Evolutionary conservation across 2,113 vertebrate species (phyloP), one percentile per base, ranked within the genome.

Genomic region (Gambusia holbrooki): DNA sequence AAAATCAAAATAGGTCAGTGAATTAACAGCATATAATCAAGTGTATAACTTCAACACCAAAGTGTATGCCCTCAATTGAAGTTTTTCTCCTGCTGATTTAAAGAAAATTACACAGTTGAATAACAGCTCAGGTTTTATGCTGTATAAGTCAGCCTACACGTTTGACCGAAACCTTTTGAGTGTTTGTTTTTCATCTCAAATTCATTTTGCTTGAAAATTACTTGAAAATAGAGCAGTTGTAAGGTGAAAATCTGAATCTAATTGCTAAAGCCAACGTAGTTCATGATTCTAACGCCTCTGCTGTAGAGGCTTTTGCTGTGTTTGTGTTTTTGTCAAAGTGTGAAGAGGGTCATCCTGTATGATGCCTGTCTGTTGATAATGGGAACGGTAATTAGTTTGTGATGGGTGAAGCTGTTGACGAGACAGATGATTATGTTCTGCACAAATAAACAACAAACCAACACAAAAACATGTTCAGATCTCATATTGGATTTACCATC

Each of bases 351-450:
- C n/a, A 60, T 14, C 17, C 32, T 40, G 7, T 27, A 37, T 40
- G 51, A 61, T 30, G 35, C 58, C 35, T 42, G 12, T 45, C 27
- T 72, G 60, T 42, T 72, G 27, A 72, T 72, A 62, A 72, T 63
- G 60, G 62, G 37, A 13, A 27, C 29, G 19, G 42, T 63, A 62
- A 72, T 40, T 40, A 72, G 60, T 45, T 40, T 72, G 70, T 72
- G 37, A 61, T 32, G 17, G 54, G 33, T n/a, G 37, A 42, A 12
- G 27, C 30, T 45, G 37, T 40, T 71, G 58, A 62, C 62, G 69
- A 72, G 32, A 27, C 37, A 72, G 70, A 63, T 63, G 37, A 72
- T 63, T 45, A 45, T 15, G 19, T 72, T 22, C 37, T n/a, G 54
- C 25, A 48, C 33, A 14, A 25, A 42, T 37, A 45, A 67, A 42